These are phyloP conservation scores for Chymomyza caudatula DNA, from an alignment of 2,888 invertebrate genomes.

Conservation along the genomic window DNA sequence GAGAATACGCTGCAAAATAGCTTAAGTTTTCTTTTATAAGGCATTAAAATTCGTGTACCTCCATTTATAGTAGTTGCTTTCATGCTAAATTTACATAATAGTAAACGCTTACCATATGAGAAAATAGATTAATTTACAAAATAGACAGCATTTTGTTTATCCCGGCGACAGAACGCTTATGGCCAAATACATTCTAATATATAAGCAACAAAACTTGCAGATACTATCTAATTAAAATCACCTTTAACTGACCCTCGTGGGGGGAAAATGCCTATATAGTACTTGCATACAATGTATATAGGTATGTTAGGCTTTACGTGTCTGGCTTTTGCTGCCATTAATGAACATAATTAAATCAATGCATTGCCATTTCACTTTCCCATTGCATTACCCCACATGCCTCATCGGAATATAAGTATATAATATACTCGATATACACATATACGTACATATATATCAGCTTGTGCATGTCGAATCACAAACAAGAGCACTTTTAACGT, in stretches of 20 bases:
- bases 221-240: conserved; percentile 63
- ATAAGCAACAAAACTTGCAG: conserved; percentile 28
- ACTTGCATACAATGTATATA: not conserved
- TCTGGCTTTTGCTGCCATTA: conserved; percentile 13
- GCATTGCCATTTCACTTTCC: not conserved
- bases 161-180: conserved; percentile 28
- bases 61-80: conserved; percentile 1
- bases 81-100: conserved; percentile 30
- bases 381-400: not conserved
- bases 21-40: not conserved
- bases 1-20: no score
- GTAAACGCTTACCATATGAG: not conserved
- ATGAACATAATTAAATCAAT: conserved; percentile 30
- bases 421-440: not conserved
- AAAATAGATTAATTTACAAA: not conserved
- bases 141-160: conserved; percentile 20
- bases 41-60: not conserved
- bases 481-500: conserved; percentile 13
- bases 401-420: not conserved
- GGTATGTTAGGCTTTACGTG: conserved; percentile 7
- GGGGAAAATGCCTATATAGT: conserved; percentile 31
- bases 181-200: conserved; percentile 9
- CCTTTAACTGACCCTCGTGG: conserved; percentile 36
- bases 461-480: not conserved
- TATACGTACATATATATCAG: no score